Base-by-base conservation (phyloP, 1,140 invertebrate species). In the Heliconius melpomene region DNA sequence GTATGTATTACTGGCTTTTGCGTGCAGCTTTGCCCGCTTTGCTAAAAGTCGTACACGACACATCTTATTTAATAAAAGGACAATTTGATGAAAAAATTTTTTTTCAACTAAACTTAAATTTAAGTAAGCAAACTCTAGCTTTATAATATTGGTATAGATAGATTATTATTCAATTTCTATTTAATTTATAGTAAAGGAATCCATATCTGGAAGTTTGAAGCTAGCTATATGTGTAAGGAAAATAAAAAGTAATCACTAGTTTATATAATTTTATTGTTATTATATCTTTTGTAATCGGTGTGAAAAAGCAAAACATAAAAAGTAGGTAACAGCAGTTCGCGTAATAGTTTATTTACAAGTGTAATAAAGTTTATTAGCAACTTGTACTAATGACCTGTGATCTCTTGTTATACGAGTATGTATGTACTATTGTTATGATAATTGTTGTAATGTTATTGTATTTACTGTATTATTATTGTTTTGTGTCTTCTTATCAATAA, bases 321-420 rank as follows among this genome's bases (percentile, higher is more conserved):
- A 66, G 26, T 36, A 36, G 32, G 32, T 66, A 66, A 66, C 23
- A 29, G 60, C 60, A 29, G 3, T 66, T 66, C 26, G 11, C 26
- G 60, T 66, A 66, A 66, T 66, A 66, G 23, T 66, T 29, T 66
- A 66, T 66, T 66, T 66, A 66, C 60, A 66, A 66, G 60, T 16
- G 26, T 66, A 66, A 66, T 66, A 66, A 66, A 66, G 26, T 26
- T 66, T 29, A 66, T 26, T 66, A 66, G 60, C 60, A 66, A 13
- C 0, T 66, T 66, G 60, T 66, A 66, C 60, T 66, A 66, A 66
- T 66, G 60, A 26, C 60, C 60, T 66, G 6, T 66, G 60, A 66
- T 66, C 60, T 66, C 23, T 29, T 66, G 16, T 66, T 66, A 29
- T 29, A 26, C 9, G 20, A 23, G 20, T n/a, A 60, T n/a, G 8